Evolutionary conservation across 1,140 invertebrate genomes (phyloP), one percentile per base, ranked within the genome.

Genomic region (Lamellibrachia luymesi): DNA sequence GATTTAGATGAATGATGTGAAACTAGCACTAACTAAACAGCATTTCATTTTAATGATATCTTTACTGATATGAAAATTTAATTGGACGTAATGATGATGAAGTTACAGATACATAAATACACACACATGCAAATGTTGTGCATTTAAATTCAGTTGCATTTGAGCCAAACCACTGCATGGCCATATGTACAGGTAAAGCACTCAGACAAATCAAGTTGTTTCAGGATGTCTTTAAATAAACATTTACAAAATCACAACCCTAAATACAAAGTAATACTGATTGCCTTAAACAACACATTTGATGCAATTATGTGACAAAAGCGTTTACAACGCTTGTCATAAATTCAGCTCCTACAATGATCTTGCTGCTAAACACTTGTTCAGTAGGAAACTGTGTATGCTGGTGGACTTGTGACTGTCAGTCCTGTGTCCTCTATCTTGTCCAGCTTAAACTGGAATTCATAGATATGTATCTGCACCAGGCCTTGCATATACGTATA

Each of bases 391-490:
- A 56, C 52, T 56, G 52, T 56, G 52, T 56, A 56, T 56, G 52
- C 52, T 56, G 52, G 52, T 0, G 52, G 6, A 56, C 90, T 90
- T 8, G 49, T 25, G 22, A 38, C 38, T 38, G 8, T 90, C 5
- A 27, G 22, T 90, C 90, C 8, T 38, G 5, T 90, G 49, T 8
- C 22, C n/a, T 7, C 49, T 90, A 27, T 90, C 22, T 50, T 7
- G 90, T 38, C 90, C 49, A 90, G 8, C n/a, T 8, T 38, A 8
- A 90, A 8, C 90, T 94, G 91, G 94, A 93, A 94, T 92, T 94
- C 94, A 93, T 94, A 94, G 90, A 94, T 94, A 92, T 93, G 93
- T 10, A 94, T 92, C 49, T 10, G 90, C n/a, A 94, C 50, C n/a
- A 94, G 89, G 1, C 94, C 94, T 38, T 93, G 80, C 2, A 94